phyloP scores from a whole-genome alignment of 2,888 invertebrate genomes.

The Athalia rosae region DNA sequence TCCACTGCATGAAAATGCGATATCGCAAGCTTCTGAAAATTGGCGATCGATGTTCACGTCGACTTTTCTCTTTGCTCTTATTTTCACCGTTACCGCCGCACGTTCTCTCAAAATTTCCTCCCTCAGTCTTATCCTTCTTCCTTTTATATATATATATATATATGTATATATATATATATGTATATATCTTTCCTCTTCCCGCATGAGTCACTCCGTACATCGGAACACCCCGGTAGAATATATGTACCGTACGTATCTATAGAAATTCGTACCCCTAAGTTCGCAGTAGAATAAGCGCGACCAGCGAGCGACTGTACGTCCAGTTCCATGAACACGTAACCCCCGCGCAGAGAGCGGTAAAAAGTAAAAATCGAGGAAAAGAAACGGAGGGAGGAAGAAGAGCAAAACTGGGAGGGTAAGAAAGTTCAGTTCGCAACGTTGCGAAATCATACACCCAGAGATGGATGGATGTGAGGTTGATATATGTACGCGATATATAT shows the following conservation, averaged over 20 bases:
- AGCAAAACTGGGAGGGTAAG: neutral
- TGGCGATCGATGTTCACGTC: conserved; percentile 15
- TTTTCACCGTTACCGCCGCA: neutral
- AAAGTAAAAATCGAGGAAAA: neutral
- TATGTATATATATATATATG: neutral
- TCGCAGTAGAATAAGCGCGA: neutral
- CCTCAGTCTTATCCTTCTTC: conserved; percentile 2
- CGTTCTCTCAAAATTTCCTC: neutral
- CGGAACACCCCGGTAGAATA: neutral
- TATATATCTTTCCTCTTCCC: conserved; percentile 30
- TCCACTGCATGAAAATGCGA: too few species aligned
- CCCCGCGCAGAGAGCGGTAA: neutral
- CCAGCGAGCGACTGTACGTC: conserved; percentile 10
- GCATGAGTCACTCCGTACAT: conserved; percentile 37
- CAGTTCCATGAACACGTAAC: conserved; percentile 42
- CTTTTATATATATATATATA: neutral
- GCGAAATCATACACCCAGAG: neutral
- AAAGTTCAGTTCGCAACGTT: conserved; percentile 22
- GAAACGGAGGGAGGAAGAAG: conserved; percentile 10
- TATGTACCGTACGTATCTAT: conserved; percentile 29
- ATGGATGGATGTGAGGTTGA: neutral
- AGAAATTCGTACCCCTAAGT: conserved; percentile 28
- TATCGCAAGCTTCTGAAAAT: neutral
- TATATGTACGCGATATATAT: too few species aligned
- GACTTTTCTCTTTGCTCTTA: neutral